Evolutionary conservation across 2,888 invertebrate genomes (phyloP).

Genomic region (Acleris cristana): DNA sequence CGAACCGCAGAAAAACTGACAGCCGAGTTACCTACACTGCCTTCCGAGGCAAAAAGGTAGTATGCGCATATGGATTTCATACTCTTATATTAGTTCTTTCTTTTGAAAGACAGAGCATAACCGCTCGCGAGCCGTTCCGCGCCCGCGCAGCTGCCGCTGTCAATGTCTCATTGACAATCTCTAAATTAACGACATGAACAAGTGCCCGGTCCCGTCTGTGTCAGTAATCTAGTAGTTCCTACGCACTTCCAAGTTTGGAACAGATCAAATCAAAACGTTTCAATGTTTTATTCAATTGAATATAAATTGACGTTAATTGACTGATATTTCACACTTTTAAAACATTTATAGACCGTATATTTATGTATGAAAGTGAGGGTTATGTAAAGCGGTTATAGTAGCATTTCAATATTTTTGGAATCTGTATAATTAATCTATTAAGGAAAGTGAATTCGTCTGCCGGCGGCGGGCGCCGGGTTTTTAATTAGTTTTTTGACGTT

Average conservation of each 20-base stretch:
- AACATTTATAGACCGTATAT: conserved; percentile 15
- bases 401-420: conserved; percentile 29
- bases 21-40: conserved; percentile 29
- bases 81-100: too few relatives aligned
- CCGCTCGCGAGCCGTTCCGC: conserved; percentile 9
- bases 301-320: conserved; percentile 27
- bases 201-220: conserved; percentile 1
- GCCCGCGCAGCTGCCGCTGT: conserved; percentile 17
- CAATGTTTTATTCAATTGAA: conserved; percentile 9
- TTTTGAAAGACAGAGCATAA: too few relatives aligned
- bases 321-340: conserved; percentile 32
- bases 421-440: conserved; percentile 35
- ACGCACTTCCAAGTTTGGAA: conserved; percentile 17
- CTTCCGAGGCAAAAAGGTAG: neutral
- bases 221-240: conserved; percentile 23
- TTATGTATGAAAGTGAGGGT: conserved; percentile 32
- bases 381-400: conserved; percentile 27
- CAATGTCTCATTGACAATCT: conserved; percentile 34
- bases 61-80: too few relatives aligned
- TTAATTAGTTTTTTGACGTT: conserved; percentile 32
- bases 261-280: conserved; percentile 6
- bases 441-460: conserved; percentile 32
- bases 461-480: conserved; percentile 3
- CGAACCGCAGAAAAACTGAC: conserved; percentile 38
- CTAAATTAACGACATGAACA: conserved; percentile 32